phyloP scores from a whole-genome alignment of 92 coral and sea anemone species.

The Actinostola sp. region DNA sequence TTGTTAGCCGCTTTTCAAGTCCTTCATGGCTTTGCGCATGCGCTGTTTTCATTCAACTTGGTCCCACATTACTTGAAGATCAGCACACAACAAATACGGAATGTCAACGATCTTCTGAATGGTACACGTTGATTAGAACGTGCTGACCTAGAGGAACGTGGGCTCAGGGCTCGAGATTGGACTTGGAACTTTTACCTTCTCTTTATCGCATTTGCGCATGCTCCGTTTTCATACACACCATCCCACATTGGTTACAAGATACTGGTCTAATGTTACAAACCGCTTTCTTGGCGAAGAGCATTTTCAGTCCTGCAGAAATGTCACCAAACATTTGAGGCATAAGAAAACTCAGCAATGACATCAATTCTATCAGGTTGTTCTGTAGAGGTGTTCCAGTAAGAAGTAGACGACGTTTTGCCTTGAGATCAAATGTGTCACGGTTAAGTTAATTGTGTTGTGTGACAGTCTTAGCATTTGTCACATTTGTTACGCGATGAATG shows the following conservation, averaged over 20 bases:
- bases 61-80: too few species aligned
- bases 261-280: conserved; percentile 19
- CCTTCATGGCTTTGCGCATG: too few species aligned
- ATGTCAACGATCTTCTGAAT: too few species aligned
- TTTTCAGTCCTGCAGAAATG: conserved; percentile 78
- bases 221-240: not conserved
- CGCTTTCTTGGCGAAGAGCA: conserved; percentile 73
- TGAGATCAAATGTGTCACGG: not conserved
- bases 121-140: too few species aligned
- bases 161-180: too few species aligned
- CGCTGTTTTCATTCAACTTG: not conserved
- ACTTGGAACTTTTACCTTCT: too few species aligned
- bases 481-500: too few species aligned
- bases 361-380: conserved; percentile 86
- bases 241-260: not conserved
- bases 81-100: too few species aligned
- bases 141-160: too few species aligned
- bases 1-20: not conserved
- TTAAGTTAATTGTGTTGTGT: not conserved
- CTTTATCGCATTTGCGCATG: too few species aligned
- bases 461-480: not conserved
- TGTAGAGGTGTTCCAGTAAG: conserved; percentile 97
- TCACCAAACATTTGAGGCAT: conserved; percentile 94
- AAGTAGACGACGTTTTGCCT: conserved; percentile 88
- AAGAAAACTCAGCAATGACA: conserved; percentile 89